Conservation (phyloP, 1,140 invertebrate species). For the Ceratosolen fusciceps region DNA sequence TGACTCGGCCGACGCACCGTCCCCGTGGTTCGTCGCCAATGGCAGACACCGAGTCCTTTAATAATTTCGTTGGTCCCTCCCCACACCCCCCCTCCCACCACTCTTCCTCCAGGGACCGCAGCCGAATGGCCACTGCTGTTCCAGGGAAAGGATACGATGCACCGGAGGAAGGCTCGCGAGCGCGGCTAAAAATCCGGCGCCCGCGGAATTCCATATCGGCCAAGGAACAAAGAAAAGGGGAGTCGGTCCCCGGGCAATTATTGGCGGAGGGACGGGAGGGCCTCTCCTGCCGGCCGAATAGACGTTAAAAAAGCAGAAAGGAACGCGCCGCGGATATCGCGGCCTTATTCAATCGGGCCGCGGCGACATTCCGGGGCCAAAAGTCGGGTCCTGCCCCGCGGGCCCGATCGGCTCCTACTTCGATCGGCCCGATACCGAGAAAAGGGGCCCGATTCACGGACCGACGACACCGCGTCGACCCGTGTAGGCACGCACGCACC, state of each 20-base stretch:
- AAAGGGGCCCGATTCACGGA: constrained; percentile 5
- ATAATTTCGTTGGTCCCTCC: neutral
- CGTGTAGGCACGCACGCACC: no score
- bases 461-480: no score
- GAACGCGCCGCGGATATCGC: constrained; percentile 27
- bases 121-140: no score
- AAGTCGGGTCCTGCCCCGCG: constrained; percentile 1
- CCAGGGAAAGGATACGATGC: no score
- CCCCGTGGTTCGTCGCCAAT: no score
- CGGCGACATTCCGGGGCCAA: constrained; percentile 27
- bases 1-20: no score
- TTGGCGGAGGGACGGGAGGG: neutral
- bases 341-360: constrained; percentile 19
- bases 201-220: constrained; percentile 35
- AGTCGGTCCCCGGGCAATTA: constrained; percentile 17
- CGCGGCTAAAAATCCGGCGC: neutral
- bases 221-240: no score
- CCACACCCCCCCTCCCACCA: neutral
- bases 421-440: constrained; percentile 41
- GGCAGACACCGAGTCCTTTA: neutral
- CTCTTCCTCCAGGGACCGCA: no score
- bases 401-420: constrained; percentile 5
- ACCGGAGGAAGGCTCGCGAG: no score
- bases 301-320: constrained; percentile 26
- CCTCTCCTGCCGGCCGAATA: neutral